Evolutionary conservation across 1,140 invertebrate species (phyloP).

Genomic region (Oncopeltus fasciatus): DNA sequence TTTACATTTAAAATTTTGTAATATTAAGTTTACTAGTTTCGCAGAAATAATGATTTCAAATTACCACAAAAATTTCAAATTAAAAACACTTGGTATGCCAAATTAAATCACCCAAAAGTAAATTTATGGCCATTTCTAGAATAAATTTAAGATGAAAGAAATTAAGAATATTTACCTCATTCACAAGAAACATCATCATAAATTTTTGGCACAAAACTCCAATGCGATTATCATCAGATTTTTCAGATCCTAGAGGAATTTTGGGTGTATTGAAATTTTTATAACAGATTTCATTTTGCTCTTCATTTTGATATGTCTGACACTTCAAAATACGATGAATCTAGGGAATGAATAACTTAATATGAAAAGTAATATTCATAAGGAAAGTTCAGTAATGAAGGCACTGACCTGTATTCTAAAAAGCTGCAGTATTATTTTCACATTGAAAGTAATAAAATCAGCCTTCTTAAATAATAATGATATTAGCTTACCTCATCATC

Average conservation of each 20-base stretch:
- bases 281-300: background rate
- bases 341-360: background rate
- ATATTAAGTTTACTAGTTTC: no score
- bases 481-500: constrained; percentile 10
- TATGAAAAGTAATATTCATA: background rate
- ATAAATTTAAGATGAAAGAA: background rate
- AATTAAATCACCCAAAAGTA: no score
- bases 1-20: no score
- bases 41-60: no score
- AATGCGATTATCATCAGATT: constrained; percentile 40
- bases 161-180: constrained; percentile 37
- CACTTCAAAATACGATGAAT: background rate
- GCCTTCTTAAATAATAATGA: no score
- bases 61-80: no score
- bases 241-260: background rate
- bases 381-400: no score
- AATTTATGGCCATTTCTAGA: no score
- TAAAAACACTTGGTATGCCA: no score
- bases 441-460: no score
- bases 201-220: constrained; percentile 56
- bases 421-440: no score
- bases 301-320: background rate
- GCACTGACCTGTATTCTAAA: no score
- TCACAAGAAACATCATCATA: constrained; percentile 52
- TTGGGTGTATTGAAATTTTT: background rate